These are phyloP conservation scores for Scaptomyza flava DNA, from an alignment of 2,888 invertebrate genomes.

Conservation along the genomic window DNA sequence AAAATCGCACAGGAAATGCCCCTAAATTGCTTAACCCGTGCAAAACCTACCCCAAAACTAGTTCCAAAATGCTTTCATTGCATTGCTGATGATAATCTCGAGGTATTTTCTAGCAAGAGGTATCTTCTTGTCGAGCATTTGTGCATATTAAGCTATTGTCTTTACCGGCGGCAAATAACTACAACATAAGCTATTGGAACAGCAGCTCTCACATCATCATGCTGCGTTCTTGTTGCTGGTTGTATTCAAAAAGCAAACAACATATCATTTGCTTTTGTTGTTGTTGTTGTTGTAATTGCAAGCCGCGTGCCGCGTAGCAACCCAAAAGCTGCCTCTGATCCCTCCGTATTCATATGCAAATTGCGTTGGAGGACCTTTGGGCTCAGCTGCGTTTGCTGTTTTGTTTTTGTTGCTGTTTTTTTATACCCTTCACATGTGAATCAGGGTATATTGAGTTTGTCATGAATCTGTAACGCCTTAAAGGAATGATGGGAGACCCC, in stretches of 20 bases:
- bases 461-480: too few species aligned
- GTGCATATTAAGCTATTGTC: conserved; percentile 1
- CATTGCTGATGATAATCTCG: background rate
- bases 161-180: conserved; percentile 66
- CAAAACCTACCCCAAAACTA: background rate
- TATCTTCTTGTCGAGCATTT: background rate
- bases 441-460: too few species aligned
- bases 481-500: too few species aligned
- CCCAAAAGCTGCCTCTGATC: conserved; percentile 53
- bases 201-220: conserved; percentile 38
- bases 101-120: background rate
- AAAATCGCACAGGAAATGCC: background rate
- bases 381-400: conserved; percentile 52
- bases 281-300: conserved; percentile 36
- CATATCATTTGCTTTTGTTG: conserved; percentile 57
- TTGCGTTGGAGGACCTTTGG: conserved; percentile 71
- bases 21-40: background rate
- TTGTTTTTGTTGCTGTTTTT: conserved; percentile 18
- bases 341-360: conserved; percentile 74
- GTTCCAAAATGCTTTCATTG: background rate
- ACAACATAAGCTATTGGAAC: conserved; percentile 69
- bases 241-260: conserved; percentile 61
- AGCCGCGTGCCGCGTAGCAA: conserved; percentile 51
- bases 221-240: conserved; percentile 36
- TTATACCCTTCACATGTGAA: too few species aligned